A percentile compares a stretch with the other conserved stretches of the same genome.
Conservation (phyloP, 2,797 vertebrate genomes). For the Ctenosaura bakeri region DNA sequence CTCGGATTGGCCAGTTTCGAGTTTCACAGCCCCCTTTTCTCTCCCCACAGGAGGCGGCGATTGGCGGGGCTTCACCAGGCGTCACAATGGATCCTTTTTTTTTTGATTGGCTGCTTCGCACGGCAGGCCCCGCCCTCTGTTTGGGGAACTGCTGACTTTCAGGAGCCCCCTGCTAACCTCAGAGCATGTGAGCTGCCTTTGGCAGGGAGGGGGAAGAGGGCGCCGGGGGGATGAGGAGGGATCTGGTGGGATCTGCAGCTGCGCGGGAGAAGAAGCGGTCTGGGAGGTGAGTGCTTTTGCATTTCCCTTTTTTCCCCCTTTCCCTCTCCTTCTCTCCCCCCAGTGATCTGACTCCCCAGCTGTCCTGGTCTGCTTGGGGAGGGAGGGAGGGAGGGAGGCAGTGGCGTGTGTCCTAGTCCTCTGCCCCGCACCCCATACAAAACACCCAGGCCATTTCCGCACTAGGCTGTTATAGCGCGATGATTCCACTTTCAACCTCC, state of each 20-base stretch:
- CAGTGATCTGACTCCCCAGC: background rate
- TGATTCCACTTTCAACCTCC: too few relatives aligned
- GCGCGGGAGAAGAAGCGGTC: background rate
- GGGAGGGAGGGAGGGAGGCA: rapidly evolving
- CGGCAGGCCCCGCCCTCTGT: background rate
- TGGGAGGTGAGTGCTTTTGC: background rate
- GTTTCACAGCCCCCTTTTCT: background rate
- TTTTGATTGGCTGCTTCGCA: background rate
- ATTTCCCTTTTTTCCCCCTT: too few relatives aligned
- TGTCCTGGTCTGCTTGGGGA: background rate
- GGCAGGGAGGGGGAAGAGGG: background rate
- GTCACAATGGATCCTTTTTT: constrained; percentile 21
- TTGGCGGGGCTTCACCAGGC: background rate
- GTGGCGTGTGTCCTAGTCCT: too few relatives aligned
- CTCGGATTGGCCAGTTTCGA: constrained; percentile 57
- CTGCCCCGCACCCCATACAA: too few relatives aligned
- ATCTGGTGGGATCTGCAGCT: background rate
- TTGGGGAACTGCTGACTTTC: constrained; percentile 70
- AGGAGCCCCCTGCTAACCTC: constrained; percentile 33
- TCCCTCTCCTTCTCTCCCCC: background rate
- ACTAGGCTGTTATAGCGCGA: too few relatives aligned
- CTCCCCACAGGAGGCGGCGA: background rate
- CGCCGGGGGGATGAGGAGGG: background rate
- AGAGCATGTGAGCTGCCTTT: constrained; percentile 36
- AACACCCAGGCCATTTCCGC: too few relatives aligned